Percentiles rank a stretch among this genome's conserved stretches.
These are phyloP conservation scores for Phenganax stokvisi DNA, from an alignment of 92 coral and sea anemone genomes.

Conservation along the genomic window DNA sequence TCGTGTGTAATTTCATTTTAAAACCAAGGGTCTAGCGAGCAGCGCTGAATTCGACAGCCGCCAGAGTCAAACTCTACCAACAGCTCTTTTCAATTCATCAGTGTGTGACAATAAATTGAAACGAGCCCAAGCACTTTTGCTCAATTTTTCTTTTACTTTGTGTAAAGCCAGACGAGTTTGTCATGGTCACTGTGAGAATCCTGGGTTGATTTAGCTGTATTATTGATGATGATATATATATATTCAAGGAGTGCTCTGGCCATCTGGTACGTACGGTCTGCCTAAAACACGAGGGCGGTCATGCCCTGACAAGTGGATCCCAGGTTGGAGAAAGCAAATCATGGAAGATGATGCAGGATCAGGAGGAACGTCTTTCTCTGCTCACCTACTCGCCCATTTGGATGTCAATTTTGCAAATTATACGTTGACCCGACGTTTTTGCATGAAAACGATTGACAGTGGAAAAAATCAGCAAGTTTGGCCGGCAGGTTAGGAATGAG, in stretches of 20 bases:
- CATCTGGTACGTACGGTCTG: conserved; percentile 30
- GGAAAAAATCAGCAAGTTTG: not conserved
- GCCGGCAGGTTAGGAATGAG: conserved; percentile 19
- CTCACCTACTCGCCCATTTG: conserved; percentile 5
- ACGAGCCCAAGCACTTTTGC: too few relatives aligned
- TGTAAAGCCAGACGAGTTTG: too few relatives aligned
- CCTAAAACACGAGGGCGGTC: not conserved
- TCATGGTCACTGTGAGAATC: too few relatives aligned
- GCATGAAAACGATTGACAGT: conserved; percentile 7
- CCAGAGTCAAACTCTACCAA: too few relatives aligned
- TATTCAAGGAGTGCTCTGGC: conserved; percentile 9
- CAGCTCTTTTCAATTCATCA: too few relatives aligned
- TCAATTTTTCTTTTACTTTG: too few relatives aligned
- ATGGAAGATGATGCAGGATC: conserved; percentile 7
- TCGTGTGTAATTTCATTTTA: too few relatives aligned
- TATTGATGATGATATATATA: too few relatives aligned
- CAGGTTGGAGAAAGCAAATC: conserved; percentile 14
- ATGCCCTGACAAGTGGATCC: conserved; percentile 25
- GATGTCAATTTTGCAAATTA: not conserved
- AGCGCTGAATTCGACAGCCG: too few relatives aligned
- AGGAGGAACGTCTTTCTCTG: not conserved
- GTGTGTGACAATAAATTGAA: too few relatives aligned
- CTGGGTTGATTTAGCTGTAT: too few relatives aligned
- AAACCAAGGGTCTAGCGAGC: too few relatives aligned
- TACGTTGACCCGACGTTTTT: conserved; percentile 6